A percentile compares a stretch with the other conserved stretches of the same genome.
Conservation (phyloP, 2,888 invertebrate species). For the Branchipolynoe longqiensis region DNA sequence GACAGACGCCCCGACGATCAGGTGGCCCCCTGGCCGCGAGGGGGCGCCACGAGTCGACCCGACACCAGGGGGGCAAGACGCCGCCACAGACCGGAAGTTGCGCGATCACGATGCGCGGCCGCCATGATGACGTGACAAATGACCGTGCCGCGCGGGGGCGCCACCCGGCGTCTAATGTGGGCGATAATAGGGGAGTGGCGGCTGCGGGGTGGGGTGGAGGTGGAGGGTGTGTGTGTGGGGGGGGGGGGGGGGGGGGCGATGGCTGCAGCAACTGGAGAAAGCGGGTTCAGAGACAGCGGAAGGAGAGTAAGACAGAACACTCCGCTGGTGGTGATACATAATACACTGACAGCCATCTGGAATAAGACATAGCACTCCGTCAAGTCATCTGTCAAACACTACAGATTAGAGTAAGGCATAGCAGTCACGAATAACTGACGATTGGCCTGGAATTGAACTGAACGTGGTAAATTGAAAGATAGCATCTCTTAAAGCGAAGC, state of each 20-base stretch:
- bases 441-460: no score
- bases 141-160: conserved; percentile 6
- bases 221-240: conserved; percentile 9
- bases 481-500: no score
- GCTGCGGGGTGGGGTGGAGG: conserved; percentile 17
- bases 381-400: no score
- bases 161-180: conserved; percentile 38
- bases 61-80: not conserved
- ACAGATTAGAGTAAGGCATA: no score
- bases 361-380: no score
- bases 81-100: conserved; percentile 25
- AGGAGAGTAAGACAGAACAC: no score
- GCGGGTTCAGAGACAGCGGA: no score
- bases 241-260: conserved; percentile 26
- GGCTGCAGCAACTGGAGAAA: conserved; percentile 18
- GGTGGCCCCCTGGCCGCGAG: conserved; percentile 1
- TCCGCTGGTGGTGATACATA: no score
- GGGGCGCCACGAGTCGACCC: not conserved
- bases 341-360: no score
- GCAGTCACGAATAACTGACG: no score
- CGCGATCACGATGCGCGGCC: conserved; percentile 23
- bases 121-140: conserved; percentile 39
- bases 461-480: no score
- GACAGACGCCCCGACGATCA: conserved; percentile 31
- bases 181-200: conserved; percentile 26